Base-by-base conservation (phyloP, 2,113 vertebrate species). In the Atherinomorus stipes region DNA sequence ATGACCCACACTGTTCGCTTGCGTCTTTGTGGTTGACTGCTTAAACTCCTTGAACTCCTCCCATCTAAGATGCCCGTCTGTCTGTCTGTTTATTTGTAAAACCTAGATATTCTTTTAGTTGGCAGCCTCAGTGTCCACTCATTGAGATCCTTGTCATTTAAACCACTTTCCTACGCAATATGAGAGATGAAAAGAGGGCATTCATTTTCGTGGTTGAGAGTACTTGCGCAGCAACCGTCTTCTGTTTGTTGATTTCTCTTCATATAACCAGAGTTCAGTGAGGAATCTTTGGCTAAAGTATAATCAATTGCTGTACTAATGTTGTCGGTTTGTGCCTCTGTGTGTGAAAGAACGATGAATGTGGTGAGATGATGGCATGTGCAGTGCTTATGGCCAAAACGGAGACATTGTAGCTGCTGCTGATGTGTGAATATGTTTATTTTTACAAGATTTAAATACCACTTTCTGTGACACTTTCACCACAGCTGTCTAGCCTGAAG, bases 181-280 rank as follows among this genome's bases (percentile, higher is more conserved):
- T 2, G 65, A 81, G 66, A 68, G 40, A 65, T 64, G 47, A 69
- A 67, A 74, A 44, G 51, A 80, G 65, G 37, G 54, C 26, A 63
- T 81, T 86, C 2, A 25, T 71, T 77, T 74, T 69, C 50, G 38
- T 68, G 7, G 31, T 34, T 22, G 52, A 57, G 16, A 0, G 10
- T 64, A 44, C 21, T 63, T 63, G 52, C 44, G 26, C 37, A 76
- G 66, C 54, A 75, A 59, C 15, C 16, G 7, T 40, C n/a, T 18
- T 42, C 12, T 42, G 16, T 47, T 53, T 61, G 54, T 25, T 72
- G 74, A 74, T 83, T 56, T 78, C 44, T 86, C 82, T 78, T 75
- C 18, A 69, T 64, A 72, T 74, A 78, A 26, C 1, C 4, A 9
- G 34, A 62, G 58, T 57, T 71, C 51, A 40, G 64, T 15, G 0